Conservation (phyloP, 2,113 vertebrate species). For the Thamnaconus septentrionalis region DNA sequence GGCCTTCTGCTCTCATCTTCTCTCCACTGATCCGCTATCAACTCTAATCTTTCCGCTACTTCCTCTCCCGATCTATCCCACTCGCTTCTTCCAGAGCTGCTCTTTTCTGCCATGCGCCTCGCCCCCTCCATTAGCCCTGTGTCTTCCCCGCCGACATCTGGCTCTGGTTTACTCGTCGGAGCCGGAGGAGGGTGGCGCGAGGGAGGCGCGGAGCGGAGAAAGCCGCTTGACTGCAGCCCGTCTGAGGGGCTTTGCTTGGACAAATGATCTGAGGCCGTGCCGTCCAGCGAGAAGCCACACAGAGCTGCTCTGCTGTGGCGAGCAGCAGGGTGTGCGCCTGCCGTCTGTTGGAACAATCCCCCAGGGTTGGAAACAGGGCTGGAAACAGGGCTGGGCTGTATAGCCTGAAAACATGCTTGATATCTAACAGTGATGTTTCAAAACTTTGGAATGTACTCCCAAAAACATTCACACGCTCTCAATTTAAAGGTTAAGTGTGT, state of each 20-base stretch:
- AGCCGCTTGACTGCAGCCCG: not conserved
- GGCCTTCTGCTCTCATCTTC: not conserved
- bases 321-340: too few species aligned
- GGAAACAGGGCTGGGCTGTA: too few species aligned
- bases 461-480: too few species aligned
- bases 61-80: not conserved
- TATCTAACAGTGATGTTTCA: too few species aligned
- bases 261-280: constrained; percentile 9
- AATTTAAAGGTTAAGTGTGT: too few species aligned
- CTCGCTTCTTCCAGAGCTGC: not conserved
- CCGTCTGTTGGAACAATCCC: not conserved
- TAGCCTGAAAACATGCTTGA: too few species aligned
- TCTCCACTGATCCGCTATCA: not conserved
- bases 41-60: not conserved
- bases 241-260: constrained; percentile 32
- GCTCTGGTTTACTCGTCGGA: constrained; percentile 43
- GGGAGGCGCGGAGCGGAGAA: too few species aligned
- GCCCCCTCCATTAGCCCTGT: not conserved
- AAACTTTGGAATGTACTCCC: too few species aligned
- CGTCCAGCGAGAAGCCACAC: not conserved
- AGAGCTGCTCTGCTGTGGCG: not conserved
- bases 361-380: too few species aligned
- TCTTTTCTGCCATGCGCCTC: too few species aligned
- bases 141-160: constrained; percentile 58
- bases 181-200: not conserved